These are phyloP conservation scores for Calidris pugnax DNA, from an alignment of 2,113 vertebrate species.

Conservation along the genomic window DNA sequence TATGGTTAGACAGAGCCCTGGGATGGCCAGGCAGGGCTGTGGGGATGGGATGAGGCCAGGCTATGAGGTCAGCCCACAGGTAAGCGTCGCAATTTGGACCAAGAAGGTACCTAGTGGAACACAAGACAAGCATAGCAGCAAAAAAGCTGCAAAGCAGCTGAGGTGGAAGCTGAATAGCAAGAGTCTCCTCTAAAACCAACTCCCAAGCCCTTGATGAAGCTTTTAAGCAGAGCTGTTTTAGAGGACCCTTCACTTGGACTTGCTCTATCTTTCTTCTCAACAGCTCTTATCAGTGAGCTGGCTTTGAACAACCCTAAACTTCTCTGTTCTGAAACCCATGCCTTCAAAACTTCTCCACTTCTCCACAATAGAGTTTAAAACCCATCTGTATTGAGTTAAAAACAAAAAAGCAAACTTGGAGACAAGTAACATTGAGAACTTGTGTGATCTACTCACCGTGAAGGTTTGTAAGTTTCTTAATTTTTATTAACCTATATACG, in stretches of 20 bases:
- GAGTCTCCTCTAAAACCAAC: not conserved
- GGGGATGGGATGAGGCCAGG: not conserved
- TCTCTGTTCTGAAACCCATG: not conserved
- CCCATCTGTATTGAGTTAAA: not conserved
- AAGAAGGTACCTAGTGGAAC: not conserved
- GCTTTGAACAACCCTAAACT: not conserved
- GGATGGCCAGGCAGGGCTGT: not conserved
- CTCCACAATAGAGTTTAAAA: not conserved
- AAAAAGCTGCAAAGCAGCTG: not conserved
- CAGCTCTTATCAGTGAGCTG: not conserved
- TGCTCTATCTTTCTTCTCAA: not conserved
- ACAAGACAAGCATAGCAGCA: not conserved
- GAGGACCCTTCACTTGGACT: not conserved
- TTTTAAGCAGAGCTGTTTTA: not conserved
- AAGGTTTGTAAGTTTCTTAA: not conserved
- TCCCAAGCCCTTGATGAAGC: not conserved
- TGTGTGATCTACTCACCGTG: not conserved
- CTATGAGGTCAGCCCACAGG: not conserved
- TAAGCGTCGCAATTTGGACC: not conserved
- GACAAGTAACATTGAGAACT: not conserved
- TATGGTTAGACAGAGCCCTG: not conserved
- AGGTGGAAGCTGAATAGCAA: not conserved
- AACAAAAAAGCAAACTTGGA: not conserved
- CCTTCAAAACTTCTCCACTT: not conserved
- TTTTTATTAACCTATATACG: slow-evolving; percentile 1